Evolutionary conservation across 2,888 invertebrate genomes (phyloP).

Genomic region (Diadromus collaris): DNA sequence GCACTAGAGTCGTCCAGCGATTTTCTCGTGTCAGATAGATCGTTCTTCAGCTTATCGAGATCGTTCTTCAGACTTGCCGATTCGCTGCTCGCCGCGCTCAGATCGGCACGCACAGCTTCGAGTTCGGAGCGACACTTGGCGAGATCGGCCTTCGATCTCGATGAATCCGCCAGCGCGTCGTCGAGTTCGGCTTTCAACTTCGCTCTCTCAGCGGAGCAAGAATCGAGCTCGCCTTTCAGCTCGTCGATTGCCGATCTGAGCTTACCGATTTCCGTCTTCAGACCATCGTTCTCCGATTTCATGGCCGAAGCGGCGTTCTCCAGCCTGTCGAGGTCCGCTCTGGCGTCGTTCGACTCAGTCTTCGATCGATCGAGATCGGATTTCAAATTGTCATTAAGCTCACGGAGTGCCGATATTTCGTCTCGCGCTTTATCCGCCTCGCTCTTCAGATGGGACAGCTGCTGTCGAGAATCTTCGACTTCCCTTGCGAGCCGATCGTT

Average conservation of each 20-base stretch:
- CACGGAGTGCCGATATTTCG: constrained; percentile 54
- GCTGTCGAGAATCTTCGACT: constrained; percentile 37
- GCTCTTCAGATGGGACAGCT: constrained; percentile 41
- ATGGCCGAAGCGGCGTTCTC: constrained; percentile 38
- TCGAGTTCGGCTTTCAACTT: constrained; percentile 43
- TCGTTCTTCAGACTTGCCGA: constrained; percentile 37
- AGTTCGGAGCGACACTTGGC: constrained; percentile 27
- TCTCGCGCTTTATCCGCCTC: constrained; percentile 49
- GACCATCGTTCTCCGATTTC: constrained; percentile 48
- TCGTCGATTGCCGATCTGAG: constrained; percentile 39
- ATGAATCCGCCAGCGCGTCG: constrained; percentile 47
- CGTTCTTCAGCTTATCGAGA: constrained; percentile 44
- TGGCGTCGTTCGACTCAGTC: constrained; percentile 17
- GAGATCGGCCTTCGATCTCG: constrained; percentile 36
- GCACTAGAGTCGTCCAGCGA: constrained; percentile 26
- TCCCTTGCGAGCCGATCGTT: constrained; percentile 52
- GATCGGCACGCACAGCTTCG: constrained; percentile 22
- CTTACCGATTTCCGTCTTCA: constrained; percentile 57
- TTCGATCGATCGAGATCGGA: constrained; percentile 54
- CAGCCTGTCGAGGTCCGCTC: constrained; percentile 22
- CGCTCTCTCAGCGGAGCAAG: constrained; percentile 30
- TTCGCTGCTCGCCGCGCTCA: constrained; percentile 43
- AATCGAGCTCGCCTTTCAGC: constrained; percentile 27
- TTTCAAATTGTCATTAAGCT: constrained; percentile 62
- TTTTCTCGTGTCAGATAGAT: constrained; percentile 51